Evolutionary conservation across 2,797 vertebrate species (phyloP), one percentile per base, ranked within the genome.

Genomic region (Oceanodroma leucorhoa): DNA sequence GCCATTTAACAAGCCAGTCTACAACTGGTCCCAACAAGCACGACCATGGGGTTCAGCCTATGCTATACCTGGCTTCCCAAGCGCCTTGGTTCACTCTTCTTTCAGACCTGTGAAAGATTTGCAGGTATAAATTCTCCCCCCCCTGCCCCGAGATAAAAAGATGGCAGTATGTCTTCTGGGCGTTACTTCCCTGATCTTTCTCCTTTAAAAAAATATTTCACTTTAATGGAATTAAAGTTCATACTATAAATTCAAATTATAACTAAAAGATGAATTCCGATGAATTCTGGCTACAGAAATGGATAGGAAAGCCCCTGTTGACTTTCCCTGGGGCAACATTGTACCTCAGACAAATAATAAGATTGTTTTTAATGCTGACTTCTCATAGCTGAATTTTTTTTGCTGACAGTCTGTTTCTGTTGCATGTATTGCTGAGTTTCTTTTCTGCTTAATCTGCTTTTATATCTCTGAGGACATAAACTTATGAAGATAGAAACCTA

Each of bases 291-390:
- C n/a, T 70, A 75, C 45, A 64, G 69, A 77, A 88, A 65, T 20
- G 20, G 51, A 87, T 14, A 54, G n/a, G 57, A 91, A 92, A 86
- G n/a, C 48, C 38, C 61, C n/a, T 85, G n/a, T 5, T 86, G 92
- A 81, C 88, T 78, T 75, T 70, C 61, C 76, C 58, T 48, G 41
- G 21, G 53, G 53, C 72, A 91, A 77, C 46, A 46, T 0, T 27
- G 23, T 54, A 73, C 64, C 46, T 82, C 54, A 62, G 61, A 83
- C 69, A 93, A 96, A 80, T 60, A 75, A 58, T 34, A 69, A 43
- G 29, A 65, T 38, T 81, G 43, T 22, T 86, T 94, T 81, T 90
- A 93, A 87, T 57, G 70, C 73, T 93, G 83, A 90, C 76, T 87
- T 86, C 70, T 87, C 17, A 6, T 13, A 48, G 76, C 17, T 22